These are phyloP conservation scores for Melieria picta DNA, from an alignment of 2,888 invertebrate genomes.

Conservation along the genomic window DNA sequence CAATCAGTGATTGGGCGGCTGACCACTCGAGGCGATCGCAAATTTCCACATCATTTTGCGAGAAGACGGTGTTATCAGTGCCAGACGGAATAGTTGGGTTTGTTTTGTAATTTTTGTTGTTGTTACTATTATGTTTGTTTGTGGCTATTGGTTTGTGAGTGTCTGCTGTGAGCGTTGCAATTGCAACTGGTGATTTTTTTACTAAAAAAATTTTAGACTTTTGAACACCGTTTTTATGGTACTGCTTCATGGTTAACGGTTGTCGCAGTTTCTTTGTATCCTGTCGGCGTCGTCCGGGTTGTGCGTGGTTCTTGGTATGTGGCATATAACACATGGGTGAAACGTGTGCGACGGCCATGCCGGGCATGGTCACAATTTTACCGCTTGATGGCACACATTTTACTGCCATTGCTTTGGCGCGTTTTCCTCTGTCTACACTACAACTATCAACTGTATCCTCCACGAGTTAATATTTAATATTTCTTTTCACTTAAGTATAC, in stretches of 20 bases:
- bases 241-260: not conserved
- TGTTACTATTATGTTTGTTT: too few relatives aligned
- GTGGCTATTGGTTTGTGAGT: not conserved
- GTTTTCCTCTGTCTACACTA: too few relatives aligned
- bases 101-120: conserved; percentile 38
- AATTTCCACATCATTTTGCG: conserved; percentile 47
- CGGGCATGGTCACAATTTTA: conserved; percentile 37
- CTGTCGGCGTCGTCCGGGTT: not conserved
- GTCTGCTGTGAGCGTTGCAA: conserved; percentile 17
- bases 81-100: conserved; percentile 25
- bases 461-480: not conserved
- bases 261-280: conserved; percentile 28
- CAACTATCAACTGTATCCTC: too few relatives aligned
- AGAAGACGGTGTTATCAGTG: conserved; percentile 10
- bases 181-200: conserved; percentile 29
- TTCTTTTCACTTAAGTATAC: not conserved
- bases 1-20: conserved; percentile 64
- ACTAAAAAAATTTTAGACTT: too few relatives aligned
- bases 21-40: conserved; percentile 64
- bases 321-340: not conserved
- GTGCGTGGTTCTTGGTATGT: conserved; percentile 1
- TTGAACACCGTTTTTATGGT: too few relatives aligned
- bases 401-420: not conserved
- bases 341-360: conserved; percentile 8
- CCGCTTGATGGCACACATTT: conserved; percentile 41